phyloP scores from a whole-genome alignment of 2,888 invertebrate species.

The Diachrysia chrysitis region DNA sequence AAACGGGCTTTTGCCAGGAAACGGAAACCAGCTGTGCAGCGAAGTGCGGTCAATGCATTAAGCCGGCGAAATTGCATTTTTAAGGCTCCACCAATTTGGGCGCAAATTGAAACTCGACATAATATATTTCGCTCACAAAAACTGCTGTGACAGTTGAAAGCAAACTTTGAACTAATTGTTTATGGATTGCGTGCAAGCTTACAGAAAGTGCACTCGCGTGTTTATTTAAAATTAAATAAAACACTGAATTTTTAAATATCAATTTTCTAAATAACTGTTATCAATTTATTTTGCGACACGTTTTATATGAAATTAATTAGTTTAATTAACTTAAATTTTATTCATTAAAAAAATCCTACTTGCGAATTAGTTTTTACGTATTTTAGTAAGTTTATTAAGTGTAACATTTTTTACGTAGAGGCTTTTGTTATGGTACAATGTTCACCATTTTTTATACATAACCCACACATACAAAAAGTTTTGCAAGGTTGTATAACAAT shows the following conservation, averaged over 20 bases:
- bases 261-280: constrained; percentile 14
- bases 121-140: constrained; percentile 43
- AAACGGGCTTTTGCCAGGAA: constrained; percentile 84
- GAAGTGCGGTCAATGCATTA: constrained; percentile 80
- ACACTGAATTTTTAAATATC: too few species aligned
- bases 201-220: constrained; percentile 8
- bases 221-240: constrained; percentile 22
- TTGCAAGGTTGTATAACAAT: constrained; percentile 51
- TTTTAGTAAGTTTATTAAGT: constrained; percentile 38
- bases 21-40: constrained; percentile 86
- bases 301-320: constrained; percentile 19
- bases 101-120: constrained; percentile 57
- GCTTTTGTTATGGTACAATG: constrained; percentile 28
- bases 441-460: constrained; percentile 30
- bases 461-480: constrained; percentile 39
- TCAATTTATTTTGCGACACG: constrained; percentile 17
- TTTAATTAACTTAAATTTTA: constrained; percentile 15
- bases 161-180: constrained; percentile 29
- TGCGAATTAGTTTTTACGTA: constrained; percentile 42
- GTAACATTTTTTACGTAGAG: constrained; percentile 26
- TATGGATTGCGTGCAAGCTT: constrained; percentile 33
- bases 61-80: constrained; percentile 86
- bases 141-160: constrained; percentile 34
- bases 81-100: constrained; percentile 82
- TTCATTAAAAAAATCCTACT: constrained; percentile 31